phyloP scores from a whole-genome alignment of 2,113 vertebrate species.

The Eonycteris spelaea region DNA sequence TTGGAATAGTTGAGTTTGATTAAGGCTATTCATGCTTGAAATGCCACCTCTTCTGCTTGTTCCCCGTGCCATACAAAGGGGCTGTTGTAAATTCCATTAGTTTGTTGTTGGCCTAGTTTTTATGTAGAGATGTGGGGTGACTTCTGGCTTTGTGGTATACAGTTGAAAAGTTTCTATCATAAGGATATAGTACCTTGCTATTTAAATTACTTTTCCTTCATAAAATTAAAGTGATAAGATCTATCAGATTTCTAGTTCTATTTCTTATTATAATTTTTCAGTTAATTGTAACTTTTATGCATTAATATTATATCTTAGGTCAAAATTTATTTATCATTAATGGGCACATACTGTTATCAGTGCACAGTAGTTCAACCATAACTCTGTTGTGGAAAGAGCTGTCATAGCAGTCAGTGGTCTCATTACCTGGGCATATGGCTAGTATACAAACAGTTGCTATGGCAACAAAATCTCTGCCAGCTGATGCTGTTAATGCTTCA shows the following conservation, averaged over 20 bases:
- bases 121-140: neutral
- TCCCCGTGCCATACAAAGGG: neutral
- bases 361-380: neutral
- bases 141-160: neutral
- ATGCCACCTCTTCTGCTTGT: neutral
- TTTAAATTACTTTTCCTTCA: conserved; percentile 31
- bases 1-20: neutral
- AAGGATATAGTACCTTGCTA: neutral
- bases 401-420: neutral
- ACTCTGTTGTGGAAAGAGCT: neutral
- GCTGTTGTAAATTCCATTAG: neutral
- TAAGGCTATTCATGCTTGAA: neutral
- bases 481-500: neutral
- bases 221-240: conserved; percentile 15
- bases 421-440: neutral
- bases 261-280: conserved; percentile 27
- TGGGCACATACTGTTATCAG: neutral
- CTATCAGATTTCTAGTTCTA: conserved; percentile 5
- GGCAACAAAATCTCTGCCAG: neutral
- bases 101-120: neutral
- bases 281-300: neutral
- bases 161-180: neutral
- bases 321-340: neutral
- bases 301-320: neutral
- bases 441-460: neutral